Evolutionary conservation across 2,888 invertebrate species (phyloP).

Genomic region (Psylliodes chrysocephalus): DNA sequence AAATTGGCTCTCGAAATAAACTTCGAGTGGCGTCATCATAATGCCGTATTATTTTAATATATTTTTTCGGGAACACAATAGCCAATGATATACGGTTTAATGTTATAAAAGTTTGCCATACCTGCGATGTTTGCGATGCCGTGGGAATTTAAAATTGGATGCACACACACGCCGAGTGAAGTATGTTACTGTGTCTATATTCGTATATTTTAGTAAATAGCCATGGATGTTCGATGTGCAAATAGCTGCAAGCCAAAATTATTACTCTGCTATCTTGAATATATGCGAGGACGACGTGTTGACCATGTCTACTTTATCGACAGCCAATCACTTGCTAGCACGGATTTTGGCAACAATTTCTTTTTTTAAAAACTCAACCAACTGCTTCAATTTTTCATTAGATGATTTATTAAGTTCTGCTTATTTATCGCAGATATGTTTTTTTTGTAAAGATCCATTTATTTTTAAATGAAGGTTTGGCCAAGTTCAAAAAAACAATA

Average conservation of each 20-base stretch:
- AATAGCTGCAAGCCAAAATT: conserved; percentile 38
- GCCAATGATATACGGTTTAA: conserved; percentile 17
- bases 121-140: conserved; percentile 24
- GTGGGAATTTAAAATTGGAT: conserved; percentile 41
- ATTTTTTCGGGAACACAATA: conserved; percentile 30
- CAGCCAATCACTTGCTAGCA: conserved; percentile 14
- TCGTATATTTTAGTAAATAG: conserved; percentile 62
- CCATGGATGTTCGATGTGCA: conserved; percentile 66
- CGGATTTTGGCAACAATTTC: background rate
- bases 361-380: background rate
- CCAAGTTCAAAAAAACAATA: too few species aligned
- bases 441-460: too few species aligned
- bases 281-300: conserved; percentile 11
- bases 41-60: conserved; percentile 26
- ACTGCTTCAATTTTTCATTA: background rate
- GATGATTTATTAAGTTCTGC: too few species aligned
- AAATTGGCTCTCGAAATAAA: conserved; percentile 28
- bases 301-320: conserved; percentile 13
- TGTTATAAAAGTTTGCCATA: conserved; percentile 27
- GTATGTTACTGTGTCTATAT: conserved; percentile 41
- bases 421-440: too few species aligned
- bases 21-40: conserved; percentile 15
- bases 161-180: conserved; percentile 34
- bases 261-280: conserved; percentile 13
- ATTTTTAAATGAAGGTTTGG: too few species aligned